Base-by-base conservation (phyloP, 2,113 vertebrate species). In the zebrafish (Danio rerio) region DNA sequence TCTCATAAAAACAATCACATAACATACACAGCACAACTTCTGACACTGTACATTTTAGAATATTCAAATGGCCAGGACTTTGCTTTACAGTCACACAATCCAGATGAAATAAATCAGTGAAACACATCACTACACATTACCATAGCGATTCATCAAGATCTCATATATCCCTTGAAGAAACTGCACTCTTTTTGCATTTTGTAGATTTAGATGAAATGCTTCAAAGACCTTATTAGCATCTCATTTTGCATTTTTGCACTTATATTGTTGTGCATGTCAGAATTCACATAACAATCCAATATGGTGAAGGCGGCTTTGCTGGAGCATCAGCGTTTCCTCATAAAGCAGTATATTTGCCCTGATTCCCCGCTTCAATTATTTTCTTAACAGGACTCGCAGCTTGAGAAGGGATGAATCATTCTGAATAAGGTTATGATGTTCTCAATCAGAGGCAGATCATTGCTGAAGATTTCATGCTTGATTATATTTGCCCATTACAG, bases 281-380 rank as follows among this genome's bases (percentile, higher is more conserved):
- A 86, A 87, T 86, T 78, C 78, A 82, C 79, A 82, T 82, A 83
- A 78, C 68, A 84, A 85, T 82, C 85, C 82, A 86, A 65, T 61
- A 69, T 79, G 63, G 43, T 75, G 77, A 84, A 85, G 70, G 52
- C 72, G 12, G 75, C 81, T 84, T 74, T 86, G 76, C 86, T 82
- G 82, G 76, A 21, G 61, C 71, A 85, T 84, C 80, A 86, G 82
- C 85, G 59, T 69, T 40, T 74, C 69, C 84, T 73, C 73, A 82
- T 75, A 80, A 83, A 84, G 75, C 62, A 72, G 78, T 82, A 85
- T 81, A 85, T 88, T 82, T 85, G 70, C 31, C 42, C 85, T 71
- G 72, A 55, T 81, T 79, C 73, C 21, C 75, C 16, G 18, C 73
- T 61, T 70, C 21, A 52, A 75, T 83, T 83, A 83, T 83, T 84